Evolutionary conservation across 2,797 vertebrate genomes (phyloP).

Genomic region (Siniperca scherzeri): DNA sequence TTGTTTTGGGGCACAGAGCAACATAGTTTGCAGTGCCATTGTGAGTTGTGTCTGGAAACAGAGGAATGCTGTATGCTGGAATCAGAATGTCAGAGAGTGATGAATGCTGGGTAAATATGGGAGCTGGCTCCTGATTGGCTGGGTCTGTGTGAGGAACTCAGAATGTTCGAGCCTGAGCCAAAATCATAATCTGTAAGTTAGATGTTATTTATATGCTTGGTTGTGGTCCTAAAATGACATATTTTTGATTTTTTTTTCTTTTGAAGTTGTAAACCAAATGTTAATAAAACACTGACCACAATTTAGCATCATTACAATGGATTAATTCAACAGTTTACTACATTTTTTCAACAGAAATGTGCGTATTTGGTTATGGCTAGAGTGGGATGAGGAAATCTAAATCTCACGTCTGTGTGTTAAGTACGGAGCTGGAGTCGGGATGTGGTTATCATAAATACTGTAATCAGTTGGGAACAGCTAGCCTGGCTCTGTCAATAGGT

Average conservation of each 20-base stretch:
- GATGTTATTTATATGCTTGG: neutral
- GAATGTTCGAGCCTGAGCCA: neutral
- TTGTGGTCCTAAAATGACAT: neutral
- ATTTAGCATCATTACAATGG: neutral
- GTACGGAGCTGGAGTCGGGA: neutral
- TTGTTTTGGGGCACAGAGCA: constrained; percentile 56
- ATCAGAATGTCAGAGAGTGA: constrained; percentile 56
- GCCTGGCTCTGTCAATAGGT: neutral
- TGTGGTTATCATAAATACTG: neutral
- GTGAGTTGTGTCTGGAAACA: constrained; percentile 61
- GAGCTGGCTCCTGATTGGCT: constrained; percentile 51
- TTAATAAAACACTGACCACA: neutral
- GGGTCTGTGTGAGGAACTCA: neutral
- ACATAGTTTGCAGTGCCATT: constrained; percentile 37
- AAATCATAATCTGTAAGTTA: neutral
- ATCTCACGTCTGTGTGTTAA: neutral
- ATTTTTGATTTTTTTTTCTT: neutral
- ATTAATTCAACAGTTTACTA: neutral
- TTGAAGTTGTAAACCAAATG: neutral
- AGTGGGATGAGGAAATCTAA: neutral
- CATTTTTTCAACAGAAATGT: neutral
- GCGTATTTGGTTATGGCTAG: neutral
- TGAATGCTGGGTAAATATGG: constrained; percentile 76
- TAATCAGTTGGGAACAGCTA: neutral
- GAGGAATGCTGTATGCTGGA: constrained; percentile 27